Percentiles rank a stretch among this genome's conserved stretches.
Evolutionary conservation across 2,888 invertebrate species (phyloP).

Genomic region (Apomyelois bistriatella): DNA sequence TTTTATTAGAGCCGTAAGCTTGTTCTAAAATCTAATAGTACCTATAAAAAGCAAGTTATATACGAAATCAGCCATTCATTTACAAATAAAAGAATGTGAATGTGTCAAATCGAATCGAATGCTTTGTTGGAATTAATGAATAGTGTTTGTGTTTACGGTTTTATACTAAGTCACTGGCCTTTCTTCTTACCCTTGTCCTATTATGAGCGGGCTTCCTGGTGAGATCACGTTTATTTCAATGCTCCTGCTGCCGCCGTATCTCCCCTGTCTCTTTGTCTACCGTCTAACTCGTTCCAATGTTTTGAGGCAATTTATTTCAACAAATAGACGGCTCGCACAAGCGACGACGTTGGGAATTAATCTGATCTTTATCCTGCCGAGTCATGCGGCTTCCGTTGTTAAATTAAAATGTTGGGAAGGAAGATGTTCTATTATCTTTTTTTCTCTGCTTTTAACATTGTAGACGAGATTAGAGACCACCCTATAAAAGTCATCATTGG

Average conservation of each 20-base stretch:
- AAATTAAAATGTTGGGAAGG: constrained; percentile 64
- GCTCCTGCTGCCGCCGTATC: constrained; percentile 35
- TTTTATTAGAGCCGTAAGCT: too few species aligned
- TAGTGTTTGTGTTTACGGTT: constrained; percentile 35
- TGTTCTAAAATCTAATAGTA: too few species aligned
- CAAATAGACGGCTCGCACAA: constrained; percentile 34
- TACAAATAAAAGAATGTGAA: not conserved
- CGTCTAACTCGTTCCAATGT: constrained; percentile 39
- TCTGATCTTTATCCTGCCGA: constrained; percentile 65
- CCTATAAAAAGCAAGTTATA: too few species aligned
- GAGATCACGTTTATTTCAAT: constrained; percentile 63
- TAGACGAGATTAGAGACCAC: constrained; percentile 23
- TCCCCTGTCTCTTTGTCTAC: constrained; percentile 50
- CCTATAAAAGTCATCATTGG: constrained; percentile 12
- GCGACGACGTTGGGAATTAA: constrained; percentile 60
- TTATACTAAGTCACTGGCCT: constrained; percentile 52
- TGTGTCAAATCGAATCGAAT: too few species aligned
- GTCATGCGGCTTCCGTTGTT: constrained; percentile 74
- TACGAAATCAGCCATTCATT: not conserved
- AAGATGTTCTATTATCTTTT: constrained; percentile 58
- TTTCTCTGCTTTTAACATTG: constrained; percentile 36
- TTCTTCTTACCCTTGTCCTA: constrained; percentile 46
- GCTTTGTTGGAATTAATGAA: not conserved
- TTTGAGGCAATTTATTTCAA: constrained; percentile 58
- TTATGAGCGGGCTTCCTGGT: constrained; percentile 56